These are phyloP conservation scores for Synergus laeviventris DNA, from an alignment of 2,888 invertebrate species.

Conservation along the genomic window DNA sequence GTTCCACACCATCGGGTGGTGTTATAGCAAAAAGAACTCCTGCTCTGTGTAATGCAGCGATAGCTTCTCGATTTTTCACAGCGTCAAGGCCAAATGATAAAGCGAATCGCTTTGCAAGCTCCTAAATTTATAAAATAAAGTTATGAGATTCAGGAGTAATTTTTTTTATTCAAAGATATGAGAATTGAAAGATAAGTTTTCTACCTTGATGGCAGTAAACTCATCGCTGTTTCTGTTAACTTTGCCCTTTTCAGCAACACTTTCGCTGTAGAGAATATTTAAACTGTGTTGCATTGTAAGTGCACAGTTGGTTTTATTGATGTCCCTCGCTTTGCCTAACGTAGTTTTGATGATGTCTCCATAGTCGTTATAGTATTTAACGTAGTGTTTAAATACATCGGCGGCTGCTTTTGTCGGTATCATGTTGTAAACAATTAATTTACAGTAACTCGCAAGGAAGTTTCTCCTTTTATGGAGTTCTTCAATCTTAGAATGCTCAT, in stretches of 20 bases:
- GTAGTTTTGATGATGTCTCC: conserved; percentile 99
- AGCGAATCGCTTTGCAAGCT: conserved; percentile 97
- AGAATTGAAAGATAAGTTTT: conserved; percentile 50
- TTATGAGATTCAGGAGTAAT: background rate
- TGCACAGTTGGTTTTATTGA: conserved; percentile 97
- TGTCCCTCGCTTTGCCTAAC: conserved; percentile 96
- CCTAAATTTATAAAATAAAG: conserved; percentile 77
- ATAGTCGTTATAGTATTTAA: conserved; percentile 98
- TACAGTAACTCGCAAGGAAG: conserved; percentile 97
- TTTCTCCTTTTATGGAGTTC: conserved; percentile 97
- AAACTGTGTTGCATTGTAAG: conserved; percentile 95
- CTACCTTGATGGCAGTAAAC: conserved; percentile 91
- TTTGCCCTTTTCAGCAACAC: conserved; percentile 75
- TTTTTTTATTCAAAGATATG: background rate
- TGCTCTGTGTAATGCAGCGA: conserved; percentile 96
- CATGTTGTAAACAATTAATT: conserved; percentile 97
- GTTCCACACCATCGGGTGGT: conserved; percentile 80
- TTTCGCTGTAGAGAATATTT: conserved; percentile 89
- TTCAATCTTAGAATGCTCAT: conserved; percentile 96
- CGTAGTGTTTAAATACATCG: conserved; percentile 97
- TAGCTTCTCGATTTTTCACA: conserved; percentile 96
- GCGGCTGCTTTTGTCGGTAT: conserved; percentile 94
- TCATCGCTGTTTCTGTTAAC: conserved; percentile 87
- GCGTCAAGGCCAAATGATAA: conserved; percentile 98
- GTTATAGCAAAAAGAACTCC: conserved; percentile 93